A percentile compares a stretch with the other conserved stretches of the same genome.
Conservation (phyloP, 2,888 invertebrate species). For the Hydraecia micacea region DNA sequence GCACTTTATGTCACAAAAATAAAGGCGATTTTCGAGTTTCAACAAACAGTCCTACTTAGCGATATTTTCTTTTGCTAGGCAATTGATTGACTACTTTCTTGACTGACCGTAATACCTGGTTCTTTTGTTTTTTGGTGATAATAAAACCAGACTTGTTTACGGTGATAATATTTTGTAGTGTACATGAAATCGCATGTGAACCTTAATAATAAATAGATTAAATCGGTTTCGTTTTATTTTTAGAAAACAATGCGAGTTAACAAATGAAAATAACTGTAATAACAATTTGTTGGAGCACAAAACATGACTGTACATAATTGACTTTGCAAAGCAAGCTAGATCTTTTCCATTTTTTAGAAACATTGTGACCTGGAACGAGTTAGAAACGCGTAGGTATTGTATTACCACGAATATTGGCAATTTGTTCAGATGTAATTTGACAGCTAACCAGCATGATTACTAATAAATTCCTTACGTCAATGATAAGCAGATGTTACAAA, state of each 20-base stretch:
- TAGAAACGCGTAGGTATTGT: conserved; percentile 5
- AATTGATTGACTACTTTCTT: not conserved
- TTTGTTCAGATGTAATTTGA: conserved; percentile 14
- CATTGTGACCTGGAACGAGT: conserved; percentile 2
- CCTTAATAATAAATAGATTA: conserved; percentile 17
- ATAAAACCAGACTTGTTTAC: not conserved
- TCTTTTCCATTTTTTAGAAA: not conserved
- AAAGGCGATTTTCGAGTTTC: not conserved
- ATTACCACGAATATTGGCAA: conserved; percentile 13
- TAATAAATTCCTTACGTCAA: conserved; percentile 38
- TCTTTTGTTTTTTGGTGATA: conserved; percentile 18
- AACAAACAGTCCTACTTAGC: not conserved
- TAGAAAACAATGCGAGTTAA: conserved; percentile 1
- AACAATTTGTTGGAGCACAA: conserved; percentile 9
- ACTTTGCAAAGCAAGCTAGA: not conserved
- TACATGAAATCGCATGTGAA: not conserved
- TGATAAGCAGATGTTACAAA: conserved; percentile 35
- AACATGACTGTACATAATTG: not conserved
- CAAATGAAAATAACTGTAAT: not conserved
- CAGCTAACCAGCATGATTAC: conserved; percentile 15
- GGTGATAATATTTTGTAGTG: conserved; percentile 12
- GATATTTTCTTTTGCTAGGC: not conserved
- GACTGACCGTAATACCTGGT: not conserved
- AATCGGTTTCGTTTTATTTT: conserved; percentile 20
- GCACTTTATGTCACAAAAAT: not conserved